Evolutionary conservation across 2,888 invertebrate species (phyloP).

Genomic region (Aphrophora alni): DNA sequence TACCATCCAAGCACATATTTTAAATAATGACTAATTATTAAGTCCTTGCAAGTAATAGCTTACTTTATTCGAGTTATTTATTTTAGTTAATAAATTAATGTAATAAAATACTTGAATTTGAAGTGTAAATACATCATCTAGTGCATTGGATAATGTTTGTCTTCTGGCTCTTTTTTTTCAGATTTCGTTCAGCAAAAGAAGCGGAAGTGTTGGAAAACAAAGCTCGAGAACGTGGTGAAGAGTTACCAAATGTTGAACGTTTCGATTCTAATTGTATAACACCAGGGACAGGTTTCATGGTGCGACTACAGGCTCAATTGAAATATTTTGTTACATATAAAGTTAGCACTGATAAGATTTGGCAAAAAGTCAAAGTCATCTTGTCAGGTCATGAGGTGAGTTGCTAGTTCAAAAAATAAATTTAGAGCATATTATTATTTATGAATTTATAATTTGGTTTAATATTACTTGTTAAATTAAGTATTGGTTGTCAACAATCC

Average conservation of each 20-base stretch:
- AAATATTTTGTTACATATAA: conserved; percentile 87
- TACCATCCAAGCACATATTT: too few relatives aligned
- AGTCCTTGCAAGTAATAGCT: too few relatives aligned
- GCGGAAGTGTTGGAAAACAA: conserved; percentile 77
- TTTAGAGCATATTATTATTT: too few relatives aligned
- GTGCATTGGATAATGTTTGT: background rate
- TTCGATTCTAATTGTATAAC: conserved; percentile 99
- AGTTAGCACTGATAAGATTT: conserved; percentile 81
- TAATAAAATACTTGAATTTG: too few relatives aligned
- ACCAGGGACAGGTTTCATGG: conserved; percentile 96
- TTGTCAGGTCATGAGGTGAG: conserved; percentile 91
- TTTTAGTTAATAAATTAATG: too few relatives aligned
- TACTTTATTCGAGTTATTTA: too few relatives aligned
- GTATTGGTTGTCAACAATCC: too few relatives aligned
- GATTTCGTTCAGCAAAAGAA: conserved; percentile 89
- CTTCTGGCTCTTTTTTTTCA: conserved; percentile 54
- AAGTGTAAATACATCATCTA: too few relatives aligned
- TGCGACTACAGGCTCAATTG: conserved; percentile 81
- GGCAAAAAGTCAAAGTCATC: conserved; percentile 86
- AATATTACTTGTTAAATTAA: too few relatives aligned
- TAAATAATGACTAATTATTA: too few relatives aligned
- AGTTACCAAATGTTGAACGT: conserved; percentile 76
- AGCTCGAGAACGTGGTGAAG: conserved; percentile 78
- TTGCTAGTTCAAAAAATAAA: background rate
- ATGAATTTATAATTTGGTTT: too few relatives aligned